Evolutionary conservation across 2,888 invertebrate species (phyloP), one percentile per base, ranked within the genome.

Genomic region (Chalcis sispes): DNA sequence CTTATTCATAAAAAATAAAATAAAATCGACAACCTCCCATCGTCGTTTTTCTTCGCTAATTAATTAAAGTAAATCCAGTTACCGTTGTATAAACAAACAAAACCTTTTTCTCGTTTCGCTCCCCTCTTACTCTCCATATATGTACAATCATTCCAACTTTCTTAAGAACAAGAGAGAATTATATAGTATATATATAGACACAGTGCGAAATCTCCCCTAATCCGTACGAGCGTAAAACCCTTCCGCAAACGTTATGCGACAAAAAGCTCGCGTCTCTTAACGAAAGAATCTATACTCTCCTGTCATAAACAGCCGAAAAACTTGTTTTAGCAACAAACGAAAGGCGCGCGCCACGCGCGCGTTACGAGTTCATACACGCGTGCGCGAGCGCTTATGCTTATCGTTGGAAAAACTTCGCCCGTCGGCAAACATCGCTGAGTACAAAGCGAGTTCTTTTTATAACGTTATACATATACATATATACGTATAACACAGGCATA

Each of bases 241-340:
- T n/a, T n/a, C n/a, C n/a, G n/a, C n/a, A n/a, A n/a, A n/a, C n/a
- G n/a, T n/a, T n/a, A n/a, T n/a, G n/a, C n/a, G n/a, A n/a, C n/a
- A n/a, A n/a, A n/a, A n/a, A n/a, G n/a, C n/a, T n/a, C n/a, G n/a
- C n/a, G n/a, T n/a, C n/a, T n/a, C n/a, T n/a, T n/a, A n/a, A n/a
- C n/a, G n/a, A n/a, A n/a, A n/a, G n/a, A n/a, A n/a, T n/a, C n/a
- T n/a, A n/a, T n/a, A n/a, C n/a, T 10, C n/a, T 29, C 3, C 62
- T 56, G 40, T 54, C 54, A n/a, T n/a, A n/a, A n/a, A n/a, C n/a
- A n/a, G 10, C 2, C 52, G n/a, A 32, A 48, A 59, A 67, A 48
- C 69, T 59, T 69, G 69, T 69, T 69, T n/a, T 46, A 69, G 50
- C 59, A 59, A 59, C 69, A 69, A 69, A 36, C n/a, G n/a, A n/a